Conservation (phyloP, 2,797 vertebrate genomes). For the Mormyrus proboscirostris region DNA sequence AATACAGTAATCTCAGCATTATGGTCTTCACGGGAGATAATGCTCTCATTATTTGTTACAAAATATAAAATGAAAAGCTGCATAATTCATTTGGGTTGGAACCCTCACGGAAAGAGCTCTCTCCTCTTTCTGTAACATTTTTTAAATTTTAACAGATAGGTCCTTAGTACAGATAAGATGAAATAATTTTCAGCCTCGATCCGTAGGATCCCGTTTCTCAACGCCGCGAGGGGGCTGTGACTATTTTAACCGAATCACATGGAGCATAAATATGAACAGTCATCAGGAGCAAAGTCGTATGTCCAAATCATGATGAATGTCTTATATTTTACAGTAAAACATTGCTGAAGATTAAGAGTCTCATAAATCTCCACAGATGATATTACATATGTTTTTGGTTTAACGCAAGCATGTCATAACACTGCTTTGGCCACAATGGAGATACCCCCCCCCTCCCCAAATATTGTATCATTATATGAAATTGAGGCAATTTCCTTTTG, state of each 20-base stretch:
- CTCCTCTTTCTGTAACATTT: background rate
- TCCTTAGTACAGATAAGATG: slow-evolving; percentile 25
- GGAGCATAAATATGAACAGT: slow-evolving; percentile 14
- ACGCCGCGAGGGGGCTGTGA: background rate
- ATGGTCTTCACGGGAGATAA: background rate
- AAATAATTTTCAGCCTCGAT: background rate
- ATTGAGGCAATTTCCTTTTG: slow-evolving; percentile 17
- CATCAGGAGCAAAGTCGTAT: background rate
- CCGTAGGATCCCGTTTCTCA: background rate
- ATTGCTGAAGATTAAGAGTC: slow-evolving; percentile 29
- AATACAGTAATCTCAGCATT: background rate
- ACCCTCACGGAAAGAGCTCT: background rate
- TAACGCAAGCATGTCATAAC: slow-evolving; percentile 1
- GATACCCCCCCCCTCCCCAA: background rate
- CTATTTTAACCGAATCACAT: background rate
- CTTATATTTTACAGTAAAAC: slow-evolving; percentile 39
- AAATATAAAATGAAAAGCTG: background rate
- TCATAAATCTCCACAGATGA: slow-evolving; percentile 42
- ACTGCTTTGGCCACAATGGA: background rate
- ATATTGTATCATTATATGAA: slow-evolving; percentile 19
- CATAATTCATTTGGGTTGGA: background rate
- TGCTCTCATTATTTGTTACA: background rate
- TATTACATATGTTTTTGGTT: slow-evolving; percentile 26
- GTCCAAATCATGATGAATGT: slow-evolving; percentile 32
- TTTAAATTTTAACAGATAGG: background rate